Conservation (phyloP, 1,140 invertebrate genomes). For the Pararge aegeria region DNA sequence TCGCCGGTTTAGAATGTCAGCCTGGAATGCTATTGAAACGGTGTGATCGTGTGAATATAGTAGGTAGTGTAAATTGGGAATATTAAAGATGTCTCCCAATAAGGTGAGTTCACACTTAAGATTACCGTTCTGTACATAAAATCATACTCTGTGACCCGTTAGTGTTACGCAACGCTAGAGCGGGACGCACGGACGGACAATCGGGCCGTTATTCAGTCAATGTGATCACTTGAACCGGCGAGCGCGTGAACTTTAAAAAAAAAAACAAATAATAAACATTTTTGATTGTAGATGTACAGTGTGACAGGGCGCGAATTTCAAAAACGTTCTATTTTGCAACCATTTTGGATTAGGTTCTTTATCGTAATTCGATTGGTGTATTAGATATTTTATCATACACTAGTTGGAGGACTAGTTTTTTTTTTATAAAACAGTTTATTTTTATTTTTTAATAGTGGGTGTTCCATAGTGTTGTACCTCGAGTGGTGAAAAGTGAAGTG, state of each 20-base stretch:
- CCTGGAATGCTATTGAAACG: too few species aligned
- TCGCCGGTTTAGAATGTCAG: too few species aligned
- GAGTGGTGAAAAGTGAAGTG: conserved; percentile 1
- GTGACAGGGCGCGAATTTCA: conserved; percentile 28
- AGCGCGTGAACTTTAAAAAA: conserved; percentile 38
- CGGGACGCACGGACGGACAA: conserved; percentile 53
- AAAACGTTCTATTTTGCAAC: conserved; percentile 15
- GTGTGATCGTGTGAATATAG: background rate
- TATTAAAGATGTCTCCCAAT: conserved; percentile 10
- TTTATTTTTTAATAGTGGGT: conserved; percentile 9
- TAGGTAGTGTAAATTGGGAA: conserved; percentile 3
- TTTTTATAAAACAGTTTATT: conserved; percentile 9
- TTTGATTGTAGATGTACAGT: conserved; percentile 11
- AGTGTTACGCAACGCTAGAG: conserved; percentile 64
- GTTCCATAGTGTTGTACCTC: conserved; percentile 17
- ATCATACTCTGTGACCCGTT: conserved; percentile 68
- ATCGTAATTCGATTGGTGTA: background rate
- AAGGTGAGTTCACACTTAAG: conserved; percentile 17
- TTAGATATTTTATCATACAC: conserved; percentile 5
- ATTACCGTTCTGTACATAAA: conserved; percentile 46
- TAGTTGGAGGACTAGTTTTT: too few species aligned
- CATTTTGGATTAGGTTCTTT: conserved; percentile 11
- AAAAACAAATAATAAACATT: conserved; percentile 30
- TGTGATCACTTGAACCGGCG: conserved; percentile 46
- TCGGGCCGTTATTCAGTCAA: conserved; percentile 61